Conservation (phyloP, 1,140 invertebrate genomes). For the Lasioglossum albipes region DNA sequence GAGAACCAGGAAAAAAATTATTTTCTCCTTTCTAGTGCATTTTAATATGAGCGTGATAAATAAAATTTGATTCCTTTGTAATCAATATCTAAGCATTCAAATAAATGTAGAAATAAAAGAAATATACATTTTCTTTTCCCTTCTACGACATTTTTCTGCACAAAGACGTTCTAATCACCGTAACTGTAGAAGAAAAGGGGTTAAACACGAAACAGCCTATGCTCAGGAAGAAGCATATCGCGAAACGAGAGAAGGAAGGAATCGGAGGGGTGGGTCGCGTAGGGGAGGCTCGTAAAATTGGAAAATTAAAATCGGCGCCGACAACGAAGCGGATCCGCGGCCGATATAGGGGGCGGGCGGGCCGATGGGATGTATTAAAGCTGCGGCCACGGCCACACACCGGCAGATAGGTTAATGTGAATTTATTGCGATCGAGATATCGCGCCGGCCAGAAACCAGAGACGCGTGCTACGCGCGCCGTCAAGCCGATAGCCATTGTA, state of each 20-base stretch:
- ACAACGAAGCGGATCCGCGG: conserved; percentile 45
- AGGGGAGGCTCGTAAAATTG: conserved; percentile 44
- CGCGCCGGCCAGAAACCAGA: conserved; percentile 72
- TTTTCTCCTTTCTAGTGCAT: too few relatives aligned
- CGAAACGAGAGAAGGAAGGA: background rate
- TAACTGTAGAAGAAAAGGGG: too few relatives aligned
- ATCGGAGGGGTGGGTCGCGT: background rate
- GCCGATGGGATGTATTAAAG: conserved; percentile 69
- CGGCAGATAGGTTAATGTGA: conserved; percentile 79
- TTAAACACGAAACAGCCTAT: background rate
- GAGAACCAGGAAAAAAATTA: too few relatives aligned
- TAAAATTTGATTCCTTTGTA: too few relatives aligned
- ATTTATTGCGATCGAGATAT: conserved; percentile 79
- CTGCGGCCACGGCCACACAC: conserved; percentile 67
- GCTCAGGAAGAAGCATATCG: background rate
- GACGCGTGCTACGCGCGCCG: conserved; percentile 72
- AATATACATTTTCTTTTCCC: too few relatives aligned
- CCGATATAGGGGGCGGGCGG: conserved; percentile 1
- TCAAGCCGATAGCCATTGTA: conserved; percentile 72
- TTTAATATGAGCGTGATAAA: too few relatives aligned
- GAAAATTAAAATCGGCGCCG: conserved; percentile 63
- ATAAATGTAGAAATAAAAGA: too few relatives aligned
- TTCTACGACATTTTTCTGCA: too few relatives aligned
- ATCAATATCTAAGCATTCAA: too few relatives aligned
- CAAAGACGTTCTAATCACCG: too few relatives aligned